These are phyloP conservation scores for Fopius arisanus DNA, from an alignment of 1,140 invertebrate genomes.

Conservation along the genomic window DNA sequence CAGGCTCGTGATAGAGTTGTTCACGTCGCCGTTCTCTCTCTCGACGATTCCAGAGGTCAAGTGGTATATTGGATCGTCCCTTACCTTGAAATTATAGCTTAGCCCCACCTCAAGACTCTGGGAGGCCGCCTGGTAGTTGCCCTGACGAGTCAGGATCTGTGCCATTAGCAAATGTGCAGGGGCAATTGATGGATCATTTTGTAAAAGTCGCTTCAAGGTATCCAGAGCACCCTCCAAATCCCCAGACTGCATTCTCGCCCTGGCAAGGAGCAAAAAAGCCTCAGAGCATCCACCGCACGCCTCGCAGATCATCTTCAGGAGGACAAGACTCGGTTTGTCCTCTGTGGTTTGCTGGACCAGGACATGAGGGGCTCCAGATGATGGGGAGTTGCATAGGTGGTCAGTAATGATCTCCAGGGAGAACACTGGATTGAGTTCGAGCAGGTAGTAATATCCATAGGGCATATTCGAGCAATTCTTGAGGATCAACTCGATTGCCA, in stretches of 20 bases:
- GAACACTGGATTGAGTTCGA: constrained; percentile 85
- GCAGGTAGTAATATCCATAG: constrained; percentile 80
- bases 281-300: constrained; percentile 83
- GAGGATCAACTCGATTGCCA: constrained; percentile 76
- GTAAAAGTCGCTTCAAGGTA: constrained; percentile 77
- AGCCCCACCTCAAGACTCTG: constrained; percentile 88
- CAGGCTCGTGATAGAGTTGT: constrained; percentile 80
- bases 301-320: constrained; percentile 78
- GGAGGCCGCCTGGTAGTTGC: constrained; percentile 79
- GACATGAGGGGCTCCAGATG: constrained; percentile 41
- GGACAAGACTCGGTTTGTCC: constrained; percentile 68
- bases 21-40: constrained; percentile 77
- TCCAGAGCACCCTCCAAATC: constrained; percentile 73
- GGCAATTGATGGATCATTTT: constrained; percentile 78
- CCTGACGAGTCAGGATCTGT: constrained; percentile 80
- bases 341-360: constrained; percentile 19
- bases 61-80: constrained; percentile 91
- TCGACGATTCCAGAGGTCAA: constrained; percentile 84
- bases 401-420: constrained; percentile 81
- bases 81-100: constrained; percentile 89
- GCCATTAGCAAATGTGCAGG: constrained; percentile 89
- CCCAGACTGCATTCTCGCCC: constrained; percentile 81
- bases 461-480: constrained; percentile 69
- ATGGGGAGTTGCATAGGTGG: constrained; percentile 71
- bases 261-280: constrained; percentile 79